Evolutionary conservation across 2,797 vertebrate genomes (phyloP).

Genomic region (Esox masquinongy): DNA sequence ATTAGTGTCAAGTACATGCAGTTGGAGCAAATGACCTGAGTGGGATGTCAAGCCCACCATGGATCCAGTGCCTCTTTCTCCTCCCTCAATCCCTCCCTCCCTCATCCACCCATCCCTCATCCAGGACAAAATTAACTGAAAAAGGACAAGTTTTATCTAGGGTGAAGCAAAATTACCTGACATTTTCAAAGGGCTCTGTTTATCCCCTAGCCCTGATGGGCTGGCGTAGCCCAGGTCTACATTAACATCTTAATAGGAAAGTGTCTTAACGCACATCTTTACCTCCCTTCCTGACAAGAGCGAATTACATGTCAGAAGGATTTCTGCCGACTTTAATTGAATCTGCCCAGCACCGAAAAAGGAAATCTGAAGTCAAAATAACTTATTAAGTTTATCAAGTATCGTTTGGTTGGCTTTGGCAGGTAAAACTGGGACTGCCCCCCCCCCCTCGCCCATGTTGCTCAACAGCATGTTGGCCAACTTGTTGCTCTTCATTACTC

Average conservation of each 20-base stretch:
- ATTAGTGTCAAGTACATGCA: slow-evolving; percentile 44
- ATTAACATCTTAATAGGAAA: slow-evolving; percentile 92
- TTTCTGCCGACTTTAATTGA: slow-evolving; percentile 94
- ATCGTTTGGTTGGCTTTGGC: slow-evolving; percentile 81
- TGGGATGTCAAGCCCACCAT: slow-evolving; percentile 4
- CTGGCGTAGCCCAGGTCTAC: slow-evolving; percentile 68
- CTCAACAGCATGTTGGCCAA: slow-evolving; percentile 56
- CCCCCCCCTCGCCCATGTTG: slow-evolving; percentile 41
- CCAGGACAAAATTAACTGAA: slow-evolving; percentile 12
- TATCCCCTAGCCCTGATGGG: slow-evolving; percentile 32
- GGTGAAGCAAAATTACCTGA: slow-evolving; percentile 34
- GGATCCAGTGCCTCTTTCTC: background rate
- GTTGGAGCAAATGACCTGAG: slow-evolving; percentile 29
- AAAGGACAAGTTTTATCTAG: slow-evolving; percentile 15
- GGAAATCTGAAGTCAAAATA: slow-evolving; percentile 91
- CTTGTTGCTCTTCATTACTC: slow-evolving; percentile 60
- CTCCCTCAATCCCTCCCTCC: background rate
- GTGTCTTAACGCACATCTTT: slow-evolving; percentile 83
- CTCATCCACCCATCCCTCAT: background rate
- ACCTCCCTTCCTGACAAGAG: slow-evolving; percentile 81
- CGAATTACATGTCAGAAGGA: slow-evolving; percentile 93
- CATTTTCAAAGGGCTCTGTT: slow-evolving; percentile 29
- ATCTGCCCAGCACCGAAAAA: slow-evolving; percentile 84
- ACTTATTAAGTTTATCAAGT: slow-evolving; percentile 89
- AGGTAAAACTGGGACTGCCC: slow-evolving; percentile 40